phyloP scores from a whole-genome alignment of 2,113 vertebrate genomes.

The Toxotes chatareus region DNA sequence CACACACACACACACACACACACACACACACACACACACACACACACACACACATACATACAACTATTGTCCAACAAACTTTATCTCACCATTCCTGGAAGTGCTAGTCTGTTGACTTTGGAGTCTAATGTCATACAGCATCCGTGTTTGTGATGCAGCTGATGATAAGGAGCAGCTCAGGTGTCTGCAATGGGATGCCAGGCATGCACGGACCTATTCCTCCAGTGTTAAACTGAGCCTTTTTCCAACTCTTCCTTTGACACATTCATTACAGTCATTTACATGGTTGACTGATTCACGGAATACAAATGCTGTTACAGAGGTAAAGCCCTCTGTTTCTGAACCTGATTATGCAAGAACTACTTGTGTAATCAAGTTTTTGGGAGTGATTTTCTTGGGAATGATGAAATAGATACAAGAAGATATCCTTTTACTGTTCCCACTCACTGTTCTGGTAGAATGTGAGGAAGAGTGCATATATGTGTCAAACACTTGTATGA shows the following conservation, averaged over 20 bases:
- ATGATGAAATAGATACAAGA: slow-evolving; percentile 35
- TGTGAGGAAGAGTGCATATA: not conserved
- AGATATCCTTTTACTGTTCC: slow-evolving; percentile 38
- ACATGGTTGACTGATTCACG: slow-evolving; percentile 6
- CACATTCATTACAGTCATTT: slow-evolving; percentile 53
- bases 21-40: slow-evolving; percentile 2
- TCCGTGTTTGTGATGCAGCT: slow-evolving; percentile 51
- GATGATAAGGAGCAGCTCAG: slow-evolving; percentile 54
- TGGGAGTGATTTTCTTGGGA: slow-evolving; percentile 34
- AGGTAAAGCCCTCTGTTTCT: slow-evolving; percentile 31
- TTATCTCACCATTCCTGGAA: slow-evolving; percentile 59
- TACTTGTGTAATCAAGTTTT: slow-evolving; percentile 48
- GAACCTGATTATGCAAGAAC: slow-evolving; percentile 49
- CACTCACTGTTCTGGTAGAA: slow-evolving; percentile 39
- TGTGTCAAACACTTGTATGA: slow-evolving; percentile 23
- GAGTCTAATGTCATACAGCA: slow-evolving; percentile 22
- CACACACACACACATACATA: slow-evolving; percentile 4
- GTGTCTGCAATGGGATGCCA: slow-evolving; percentile 45
- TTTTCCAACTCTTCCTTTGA: slow-evolving; percentile 36
- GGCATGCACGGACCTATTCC: slow-evolving; percentile 47
- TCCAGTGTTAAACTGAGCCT: slow-evolving; percentile 6
- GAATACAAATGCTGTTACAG: slow-evolving; percentile 47
- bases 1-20: not conserved
- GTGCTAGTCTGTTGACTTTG: slow-evolving; percentile 43
- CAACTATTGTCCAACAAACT: slow-evolving; percentile 38